Base-by-base conservation (phyloP, 1,140 invertebrate species). In the Ptiloglossa arizonensis region DNA sequence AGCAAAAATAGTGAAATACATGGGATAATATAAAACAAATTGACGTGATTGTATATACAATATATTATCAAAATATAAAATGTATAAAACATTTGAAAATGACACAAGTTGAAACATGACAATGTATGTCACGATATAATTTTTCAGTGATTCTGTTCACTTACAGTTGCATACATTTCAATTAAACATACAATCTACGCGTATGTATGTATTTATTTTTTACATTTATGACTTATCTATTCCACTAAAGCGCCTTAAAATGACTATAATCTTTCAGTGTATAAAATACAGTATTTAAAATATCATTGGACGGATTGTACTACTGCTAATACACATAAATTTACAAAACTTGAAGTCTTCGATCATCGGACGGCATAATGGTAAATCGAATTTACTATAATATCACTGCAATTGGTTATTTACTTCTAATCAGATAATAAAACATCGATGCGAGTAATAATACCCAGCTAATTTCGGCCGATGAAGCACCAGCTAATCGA, bases 401-500 rank as follows among this genome's bases (percentile, higher is more conserved):
- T 27, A 29, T 52, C 24, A n/a, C 5, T 59, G 15, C 11, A 38
- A 71, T 4, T 13, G 0, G 63, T 87, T 83, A 88, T 82, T 88
- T 88, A 32, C 81, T 80, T 59, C 84, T 67, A 66, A 79, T 67
- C 5, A 76, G 76, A 60, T 86, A 88, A 60, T 88, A 87, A 27
- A 87, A 56, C 50, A 82, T 74, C 9, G 89, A 50, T 5, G 91
- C 63, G n/a, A 94, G 27, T 86, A 91, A 79, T 90, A 89, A 88
- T 27, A 89, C 54, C 86, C 83, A 90, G 75, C 93, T 94, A 73
- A 93, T 91, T 90, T 95, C 91, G 32, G 94, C 91, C 8, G 93
- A 93, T 1, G 95, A 91, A 6, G 97, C 97, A 24, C 96, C 97
- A 9, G 98, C 98, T 78, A 98, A 93, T 35, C 98, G 94, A 90